Base-by-base conservation (phyloP, 2,888 invertebrate species). In the Cosmia pyralina region DNA sequence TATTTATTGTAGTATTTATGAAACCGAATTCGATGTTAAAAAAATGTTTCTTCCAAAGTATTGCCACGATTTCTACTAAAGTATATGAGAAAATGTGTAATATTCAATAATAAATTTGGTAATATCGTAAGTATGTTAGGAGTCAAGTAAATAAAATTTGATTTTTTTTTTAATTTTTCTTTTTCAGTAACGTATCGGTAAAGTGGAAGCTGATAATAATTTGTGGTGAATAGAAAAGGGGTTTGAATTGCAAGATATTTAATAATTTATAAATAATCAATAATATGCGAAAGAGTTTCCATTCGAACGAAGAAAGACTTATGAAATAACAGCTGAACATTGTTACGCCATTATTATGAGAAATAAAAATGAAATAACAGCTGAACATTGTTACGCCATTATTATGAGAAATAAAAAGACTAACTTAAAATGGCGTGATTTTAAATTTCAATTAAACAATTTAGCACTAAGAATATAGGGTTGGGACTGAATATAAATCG, bases 1-100 rank as follows among this genome's bases (percentile, higher is more conserved):
- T 72, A 69, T 80, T 73, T 79, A 83, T 77, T 85, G 89, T 93
- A 93, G 93, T 87, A 87, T 87, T 91, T 92, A 90, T 88, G 87
- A 91, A 93, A 91, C 94, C 93, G 93, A 94, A 94, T 93, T 95
- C 93, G 90, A 93, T 93, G 92, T 94, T 92, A 81, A 81, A 41
- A 76, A 82, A 83, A 87, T 91, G 88, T 91, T 89, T 95, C 95
- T 95, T 96, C 95, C 95, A 95, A 92, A 92, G 91, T 93, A 93
- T 91, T 94, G 94, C 94, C 94, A 94, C 90, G 90, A 92, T 93
- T 93, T 93, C 92, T 93, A 94, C 79, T 90, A 91, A 92, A 90
- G 77, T 84, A 62, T 86, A 79, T 86, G 92, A 88, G 87, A 84
- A 85, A 88, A 83, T 82, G 79, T 87, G 88, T 93, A 89, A 86